These are phyloP conservation scores for Rhagoletis zephyria DNA, from an alignment of 1,140 invertebrate species.

Conservation along the genomic window DNA sequence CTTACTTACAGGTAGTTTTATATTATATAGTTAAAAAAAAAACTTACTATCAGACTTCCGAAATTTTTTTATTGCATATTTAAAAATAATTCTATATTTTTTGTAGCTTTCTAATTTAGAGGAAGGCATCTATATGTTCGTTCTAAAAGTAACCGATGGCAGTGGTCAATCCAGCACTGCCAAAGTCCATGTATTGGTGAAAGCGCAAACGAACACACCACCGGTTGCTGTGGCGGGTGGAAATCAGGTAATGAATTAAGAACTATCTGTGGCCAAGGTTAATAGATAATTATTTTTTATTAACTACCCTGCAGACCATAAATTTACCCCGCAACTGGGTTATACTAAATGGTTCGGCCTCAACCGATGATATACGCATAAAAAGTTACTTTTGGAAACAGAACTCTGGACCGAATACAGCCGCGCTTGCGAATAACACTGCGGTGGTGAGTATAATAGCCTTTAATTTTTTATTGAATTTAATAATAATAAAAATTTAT, in stretches of 20 bases:
- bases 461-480: neutral
- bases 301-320: constrained; percentile 78
- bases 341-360: constrained; percentile 84
- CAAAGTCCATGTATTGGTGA: constrained; percentile 93
- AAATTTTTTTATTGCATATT: too few relatives aligned
- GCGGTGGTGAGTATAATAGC: constrained; percentile 69
- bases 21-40: too few relatives aligned
- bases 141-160: constrained; percentile 91
- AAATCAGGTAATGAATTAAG: constrained; percentile 71
- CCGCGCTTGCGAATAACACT: constrained; percentile 73
- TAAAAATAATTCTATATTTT: neutral
- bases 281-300: constrained; percentile 14
- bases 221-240: constrained; percentile 80
- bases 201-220: constrained; percentile 88
- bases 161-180: constrained; percentile 88
- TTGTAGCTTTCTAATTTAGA: constrained; percentile 87
- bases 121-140: constrained; percentile 94
- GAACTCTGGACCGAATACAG: constrained; percentile 78
- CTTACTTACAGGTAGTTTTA: constrained; percentile 75
- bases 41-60: too few relatives aligned
- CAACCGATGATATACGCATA: constrained; percentile 89
- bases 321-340: constrained; percentile 86
- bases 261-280: neutral
- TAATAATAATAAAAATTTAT: neutral
- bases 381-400: constrained; percentile 88